A percentile compares a stretch with the other conserved stretches of the same genome.
phyloP scores from a whole-genome alignment of 2,888 invertebrate species.

The Troilus luridus region DNA sequence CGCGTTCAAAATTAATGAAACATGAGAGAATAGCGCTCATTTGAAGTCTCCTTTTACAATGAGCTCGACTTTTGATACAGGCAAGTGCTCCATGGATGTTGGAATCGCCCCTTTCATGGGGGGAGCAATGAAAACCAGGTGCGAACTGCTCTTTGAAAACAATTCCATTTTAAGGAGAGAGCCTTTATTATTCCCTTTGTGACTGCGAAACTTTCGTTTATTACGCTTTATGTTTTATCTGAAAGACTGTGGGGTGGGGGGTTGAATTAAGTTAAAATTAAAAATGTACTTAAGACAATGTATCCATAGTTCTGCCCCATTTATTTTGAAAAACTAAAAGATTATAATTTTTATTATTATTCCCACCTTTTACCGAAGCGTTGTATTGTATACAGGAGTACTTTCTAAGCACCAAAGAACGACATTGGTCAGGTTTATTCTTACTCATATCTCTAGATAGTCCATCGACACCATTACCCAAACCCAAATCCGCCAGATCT shows the following conservation, averaged over 20 bases:
- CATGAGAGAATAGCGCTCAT: not conserved
- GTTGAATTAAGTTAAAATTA: not conserved
- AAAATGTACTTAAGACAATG: not conserved
- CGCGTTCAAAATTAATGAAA: not conserved
- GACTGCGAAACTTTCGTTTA: not conserved
- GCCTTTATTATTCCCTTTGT: slow-evolving; percentile 20
- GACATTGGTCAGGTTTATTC: too few relatives aligned
- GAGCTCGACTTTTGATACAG: not conserved
- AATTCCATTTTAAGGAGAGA: slow-evolving; percentile 2
- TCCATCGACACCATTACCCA: too few relatives aligned
- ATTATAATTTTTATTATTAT: too few relatives aligned
- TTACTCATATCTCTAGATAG: too few relatives aligned
- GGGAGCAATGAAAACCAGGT: not conserved
- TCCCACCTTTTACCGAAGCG: too few relatives aligned
- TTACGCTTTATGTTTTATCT: not conserved
- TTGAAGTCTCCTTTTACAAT: not conserved
- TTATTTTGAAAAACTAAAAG: too few relatives aligned
- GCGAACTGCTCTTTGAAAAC: not conserved
- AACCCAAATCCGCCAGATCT: too few relatives aligned
- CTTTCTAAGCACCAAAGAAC: too few relatives aligned
- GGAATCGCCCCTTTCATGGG: not conserved
- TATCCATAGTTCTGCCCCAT: too few relatives aligned
- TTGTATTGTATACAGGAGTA: too few relatives aligned
- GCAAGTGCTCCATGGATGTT: not conserved
- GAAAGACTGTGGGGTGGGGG: not conserved